Evolutionary conservation across 2,797 vertebrate genomes (phyloP), one percentile per base, ranked within the genome.

Genomic region (Dromococcyx pavoninus): DNA sequence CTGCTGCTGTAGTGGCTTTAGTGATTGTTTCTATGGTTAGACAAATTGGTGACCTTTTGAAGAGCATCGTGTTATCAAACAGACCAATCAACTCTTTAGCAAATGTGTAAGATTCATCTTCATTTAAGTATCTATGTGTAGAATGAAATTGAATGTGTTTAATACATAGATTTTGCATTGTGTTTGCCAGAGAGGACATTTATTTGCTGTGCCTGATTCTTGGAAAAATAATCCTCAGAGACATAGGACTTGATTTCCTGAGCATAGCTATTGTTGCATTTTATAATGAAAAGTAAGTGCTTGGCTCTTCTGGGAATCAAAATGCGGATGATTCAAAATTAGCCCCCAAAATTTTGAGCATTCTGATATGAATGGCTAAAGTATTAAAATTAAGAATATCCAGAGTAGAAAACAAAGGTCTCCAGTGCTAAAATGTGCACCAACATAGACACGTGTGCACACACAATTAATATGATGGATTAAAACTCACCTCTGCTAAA

Each of bases 1-100:
- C 89, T 69, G 70, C 70, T 84, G 62, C 73, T 91, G 88, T 72
- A 93, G 84, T 73, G 66, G 89, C 76, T 90, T 62, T 78, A 88
- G 79, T 88, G 82, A 66, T 95, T 91, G 76, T 88, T 95, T 90
- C 94, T 75, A 15, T 1, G 13, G 82, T 86, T 95, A 94, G 79
- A 91, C 64, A 95, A 94, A 97, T 94, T 84, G 93, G 92, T 94
- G 95, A 94, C 93, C 91, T 95, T 96, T 96, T 80, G 71, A 84
- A 85, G 77, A 91, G 81, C 84, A 92, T 92, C 16, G 1, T 96
- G 94, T 95, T 96, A 92, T 91, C 96, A 94, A 93, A 94, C 80
- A 93, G 91, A 69, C 89, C 71, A 79, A 94, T 91, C 86, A 72
- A 81, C 79, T 96, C 82, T 84, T 95, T 57, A 86, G 83, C 41